Percentiles rank a stretch among this genome's conserved stretches.
Conservation (phyloP, 2,113 vertebrate species). For the Alaudala cheleensis region DNA sequence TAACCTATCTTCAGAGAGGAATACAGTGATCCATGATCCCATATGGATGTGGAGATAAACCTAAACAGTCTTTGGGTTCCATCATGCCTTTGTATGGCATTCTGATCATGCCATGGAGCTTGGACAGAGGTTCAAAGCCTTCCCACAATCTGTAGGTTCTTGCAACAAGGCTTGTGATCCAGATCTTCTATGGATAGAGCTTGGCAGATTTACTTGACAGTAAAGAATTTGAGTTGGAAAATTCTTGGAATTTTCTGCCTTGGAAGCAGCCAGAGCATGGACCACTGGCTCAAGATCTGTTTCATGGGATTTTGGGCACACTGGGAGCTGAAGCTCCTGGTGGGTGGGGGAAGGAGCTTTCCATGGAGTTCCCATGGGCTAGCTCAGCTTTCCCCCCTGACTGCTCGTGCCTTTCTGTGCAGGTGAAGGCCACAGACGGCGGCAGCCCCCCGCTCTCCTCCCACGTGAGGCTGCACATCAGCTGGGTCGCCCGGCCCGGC, state of each 20-base stretch:
- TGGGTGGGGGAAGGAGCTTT: neutral
- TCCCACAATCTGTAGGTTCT: neutral
- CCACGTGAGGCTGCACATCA: constrained; percentile 87
- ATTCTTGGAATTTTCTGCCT: no score
- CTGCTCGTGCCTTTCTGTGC: neutral
- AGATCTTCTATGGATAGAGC: neutral
- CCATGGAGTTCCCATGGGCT: neutral
- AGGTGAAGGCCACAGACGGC: constrained; percentile 89
- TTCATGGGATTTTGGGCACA: neutral
- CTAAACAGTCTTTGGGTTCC: neutral
- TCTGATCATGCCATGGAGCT: neutral
- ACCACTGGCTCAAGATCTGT: neutral
- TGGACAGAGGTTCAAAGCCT: neutral
- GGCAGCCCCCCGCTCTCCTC: constrained; percentile 82
- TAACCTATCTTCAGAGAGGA: neutral
- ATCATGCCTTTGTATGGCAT: neutral
- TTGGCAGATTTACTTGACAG: neutral
- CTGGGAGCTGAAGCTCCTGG: neutral
- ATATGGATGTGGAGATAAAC: neutral
- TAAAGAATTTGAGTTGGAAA: neutral
- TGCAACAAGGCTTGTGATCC: neutral
- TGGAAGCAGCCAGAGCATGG: neutral
- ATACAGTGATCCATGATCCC: neutral
- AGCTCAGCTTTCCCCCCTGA: neutral
- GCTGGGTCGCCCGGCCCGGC: constrained; percentile 82